phyloP scores from a whole-genome alignment of 2,888 invertebrate genomes.

The Spicauda simplicius region DNA sequence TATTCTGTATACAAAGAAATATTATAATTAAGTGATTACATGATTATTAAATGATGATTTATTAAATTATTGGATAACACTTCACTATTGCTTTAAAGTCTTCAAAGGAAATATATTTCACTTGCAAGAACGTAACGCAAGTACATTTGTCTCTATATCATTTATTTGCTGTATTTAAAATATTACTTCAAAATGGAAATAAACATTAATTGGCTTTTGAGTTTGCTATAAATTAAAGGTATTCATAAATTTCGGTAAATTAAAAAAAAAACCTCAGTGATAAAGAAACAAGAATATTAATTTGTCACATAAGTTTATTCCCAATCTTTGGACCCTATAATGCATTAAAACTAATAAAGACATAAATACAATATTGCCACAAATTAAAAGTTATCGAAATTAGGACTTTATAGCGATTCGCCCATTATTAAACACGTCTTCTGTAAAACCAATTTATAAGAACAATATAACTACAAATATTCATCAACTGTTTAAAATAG shows the following conservation, averaged over 20 bases:
- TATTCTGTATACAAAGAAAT: too few relatives aligned
- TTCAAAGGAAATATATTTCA: too few relatives aligned
- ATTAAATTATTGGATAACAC: too few relatives aligned
- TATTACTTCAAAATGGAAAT: neutral
- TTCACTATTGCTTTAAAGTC: too few relatives aligned
- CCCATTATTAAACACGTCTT: conserved; percentile 49
- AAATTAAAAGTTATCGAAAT: conserved; percentile 61
- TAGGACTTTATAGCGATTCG: conserved; percentile 59
- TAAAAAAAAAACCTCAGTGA: conserved; percentile 1
- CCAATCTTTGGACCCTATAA: conserved; percentile 90
- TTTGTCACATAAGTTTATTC: conserved; percentile 88
- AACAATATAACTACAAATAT: conserved; percentile 35
- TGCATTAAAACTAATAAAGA: conserved; percentile 87
- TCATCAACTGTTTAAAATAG: conserved; percentile 49
- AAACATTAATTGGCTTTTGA: neutral
- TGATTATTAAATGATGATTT: too few relatives aligned
- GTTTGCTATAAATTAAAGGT: neutral
- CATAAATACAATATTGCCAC: conserved; percentile 83
- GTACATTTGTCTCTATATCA: too few relatives aligned
- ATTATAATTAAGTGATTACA: too few relatives aligned
- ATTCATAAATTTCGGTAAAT: neutral
- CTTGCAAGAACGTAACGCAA: too few relatives aligned
- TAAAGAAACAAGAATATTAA: conserved; percentile 68
- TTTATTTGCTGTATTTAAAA: neutral
- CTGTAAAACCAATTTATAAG: conserved; percentile 58